Base-by-base conservation (phyloP, 2,113 vertebrate genomes). In the Plestiodon gilberti region DNA sequence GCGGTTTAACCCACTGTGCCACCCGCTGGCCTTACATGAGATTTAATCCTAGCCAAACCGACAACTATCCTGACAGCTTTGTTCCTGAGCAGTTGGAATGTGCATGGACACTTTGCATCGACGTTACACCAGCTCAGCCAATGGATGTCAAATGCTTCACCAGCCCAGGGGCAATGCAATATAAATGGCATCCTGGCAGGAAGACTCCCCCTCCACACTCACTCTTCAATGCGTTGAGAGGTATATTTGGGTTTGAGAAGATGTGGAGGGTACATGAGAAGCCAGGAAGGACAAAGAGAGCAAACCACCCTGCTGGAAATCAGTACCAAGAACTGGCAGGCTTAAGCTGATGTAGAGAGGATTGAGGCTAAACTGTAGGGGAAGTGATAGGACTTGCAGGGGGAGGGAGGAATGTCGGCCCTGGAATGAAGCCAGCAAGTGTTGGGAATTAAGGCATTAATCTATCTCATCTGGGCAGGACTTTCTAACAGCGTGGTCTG, bases 361-460 rank as follows among this genome's bases (percentile, higher is more conserved):
- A 83, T 61, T 83, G 23, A 73, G 81, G 69, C 35, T 61, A 73
- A 57, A 81, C 15, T 57, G 48, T 20, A 59, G 48, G 55, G 81
- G 81, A 73, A 74, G 69, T 40, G 55, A 62, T 57, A 73, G 52
- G 52, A 9, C 52, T 73, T 15, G 59, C 35, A 35, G 57, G 25
- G 79, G 28, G 8, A n/a, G 25, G 61, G n/a, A 61, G 33, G 81
- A 11, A 82, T 70, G 17, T 59, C 67, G 71, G 81, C 33, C 25
- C 62, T 82, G 67, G 67, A 71, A 33, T 7, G 17, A 59, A 71
- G 69, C 81, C 82, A 74, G 38, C 23, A 83, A 74, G 81, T 59
- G 33, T 83, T 73, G 28, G 35, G 81, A 83, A 73, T 83, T 83
- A 83, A 83, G 52, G 67, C 55, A 83, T 83, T 83, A 74, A 83